Conservation (phyloP, 2,888 invertebrate species). For the Cremastinae sp. region DNA sequence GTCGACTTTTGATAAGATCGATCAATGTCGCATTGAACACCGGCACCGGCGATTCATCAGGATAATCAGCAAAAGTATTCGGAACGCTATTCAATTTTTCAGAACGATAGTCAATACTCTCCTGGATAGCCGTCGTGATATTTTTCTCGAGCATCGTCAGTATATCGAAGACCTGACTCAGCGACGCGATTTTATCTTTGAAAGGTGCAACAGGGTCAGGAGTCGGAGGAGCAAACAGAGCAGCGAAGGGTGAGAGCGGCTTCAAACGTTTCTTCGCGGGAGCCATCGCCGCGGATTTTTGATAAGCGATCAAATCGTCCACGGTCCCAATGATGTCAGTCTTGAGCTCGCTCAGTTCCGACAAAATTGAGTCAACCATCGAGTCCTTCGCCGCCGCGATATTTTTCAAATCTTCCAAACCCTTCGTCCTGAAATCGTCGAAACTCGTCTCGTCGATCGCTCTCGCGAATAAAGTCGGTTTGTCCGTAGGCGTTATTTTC, state of each 20-base stretch:
- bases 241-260: constrained; percentile 65
- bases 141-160: constrained; percentile 75
- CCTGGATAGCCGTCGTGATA: constrained; percentile 68
- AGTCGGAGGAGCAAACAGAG: constrained; percentile 67
- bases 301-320: constrained; percentile 71
- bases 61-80: constrained; percentile 8
- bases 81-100: not conserved
- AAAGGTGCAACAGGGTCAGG: constrained; percentile 71
- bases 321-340: constrained; percentile 72
- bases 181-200: constrained; percentile 72
- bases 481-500: too few relatives aligned
- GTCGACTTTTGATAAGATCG: constrained; percentile 71
- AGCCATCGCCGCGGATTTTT: constrained; percentile 65
- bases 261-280: constrained; percentile 63
- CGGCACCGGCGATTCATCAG: not conserved
- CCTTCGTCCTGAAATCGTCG: constrained; percentile 62
- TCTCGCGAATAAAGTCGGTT: constrained; percentile 52
- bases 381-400: constrained; percentile 73
- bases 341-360: constrained; percentile 72
- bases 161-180: constrained; percentile 77
- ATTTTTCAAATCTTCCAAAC: constrained; percentile 69
- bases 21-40: constrained; percentile 68
- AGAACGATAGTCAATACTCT: constrained; percentile 56
- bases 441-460: constrained; percentile 48
- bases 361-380: constrained; percentile 72